A percentile compares a stretch with the other conserved stretches of the same genome.
Conservation (phyloP, 2,797 vertebrate genomes). For the Anniella stebbinsi region DNA sequence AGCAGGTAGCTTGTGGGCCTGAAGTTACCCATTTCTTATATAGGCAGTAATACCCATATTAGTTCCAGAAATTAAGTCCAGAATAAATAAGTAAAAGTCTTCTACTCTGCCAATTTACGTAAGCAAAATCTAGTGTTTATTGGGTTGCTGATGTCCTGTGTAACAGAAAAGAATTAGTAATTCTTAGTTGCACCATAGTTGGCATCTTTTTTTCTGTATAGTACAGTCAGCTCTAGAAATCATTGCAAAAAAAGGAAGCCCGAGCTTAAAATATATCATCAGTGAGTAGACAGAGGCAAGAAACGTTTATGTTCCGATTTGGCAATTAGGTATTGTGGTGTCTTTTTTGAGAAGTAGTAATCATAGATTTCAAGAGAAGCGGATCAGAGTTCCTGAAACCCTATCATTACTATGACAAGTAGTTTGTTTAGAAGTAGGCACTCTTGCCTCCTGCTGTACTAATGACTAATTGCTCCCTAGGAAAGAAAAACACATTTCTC, state of each 20-base stretch:
- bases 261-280: constrained; percentile 36
- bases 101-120: background rate
- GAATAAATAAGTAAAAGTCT: background rate
- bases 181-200: background rate
- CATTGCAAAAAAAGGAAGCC: constrained; percentile 36
- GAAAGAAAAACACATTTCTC: background rate
- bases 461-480: constrained; percentile 44
- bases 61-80: background rate
- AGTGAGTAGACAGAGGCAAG: constrained; percentile 23
- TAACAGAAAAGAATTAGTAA: background rate
- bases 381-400: constrained; percentile 53
- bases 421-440: constrained; percentile 46
- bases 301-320: constrained; percentile 44
- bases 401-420: constrained; percentile 54
- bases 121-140: background rate
- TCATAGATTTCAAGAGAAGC: constrained; percentile 48
- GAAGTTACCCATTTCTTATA: background rate
- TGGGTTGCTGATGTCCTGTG: background rate
- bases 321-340: constrained; percentile 40
- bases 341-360: constrained; percentile 58
- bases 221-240: background rate
- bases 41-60: background rate
- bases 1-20: background rate
- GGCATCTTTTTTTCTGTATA: background rate
- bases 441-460: constrained; percentile 53